Evolutionary conservation across 2,888 invertebrate species (phyloP).

Genomic region (Parnassius orleans): DNA sequence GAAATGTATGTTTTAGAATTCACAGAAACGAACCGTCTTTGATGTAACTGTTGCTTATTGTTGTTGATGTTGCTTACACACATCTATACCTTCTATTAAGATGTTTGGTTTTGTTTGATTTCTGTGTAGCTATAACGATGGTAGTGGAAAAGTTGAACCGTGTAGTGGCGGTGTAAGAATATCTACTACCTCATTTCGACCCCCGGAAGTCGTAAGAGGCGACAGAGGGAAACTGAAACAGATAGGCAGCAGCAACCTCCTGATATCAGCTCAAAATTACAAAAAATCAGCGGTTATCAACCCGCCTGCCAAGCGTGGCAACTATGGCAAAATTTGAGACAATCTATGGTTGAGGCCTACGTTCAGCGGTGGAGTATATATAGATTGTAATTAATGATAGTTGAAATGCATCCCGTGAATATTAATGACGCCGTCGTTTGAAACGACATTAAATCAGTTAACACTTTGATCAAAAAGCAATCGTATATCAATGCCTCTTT

Average conservation of each 20-base stretch:
- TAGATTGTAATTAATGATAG: no score
- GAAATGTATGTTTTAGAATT: constrained; percentile 15
- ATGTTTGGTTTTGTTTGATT: constrained; percentile 4
- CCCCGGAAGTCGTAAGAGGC: no score
- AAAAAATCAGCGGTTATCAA: neutral
- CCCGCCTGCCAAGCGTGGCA: no score
- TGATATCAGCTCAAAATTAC: neutral
- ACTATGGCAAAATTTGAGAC: no score
- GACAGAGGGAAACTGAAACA: no score
- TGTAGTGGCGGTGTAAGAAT: neutral
- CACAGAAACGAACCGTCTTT: constrained; percentile 19
- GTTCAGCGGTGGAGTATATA: neutral
- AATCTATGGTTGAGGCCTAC: no score
- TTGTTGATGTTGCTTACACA: constrained; percentile 2
- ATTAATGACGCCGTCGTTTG: neutral
- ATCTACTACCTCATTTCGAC: no score
- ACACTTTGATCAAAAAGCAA: neutral
- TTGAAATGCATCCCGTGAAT: neutral
- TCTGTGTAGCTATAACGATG: neutral
- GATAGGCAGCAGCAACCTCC: no score
- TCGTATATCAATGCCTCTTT: neutral
- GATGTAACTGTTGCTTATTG: constrained; percentile 20
- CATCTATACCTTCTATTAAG: neutral
- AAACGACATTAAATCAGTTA: constrained; percentile 1
- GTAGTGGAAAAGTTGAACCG: neutral